These are phyloP conservation scores for Cotesia typhae DNA, from an alignment of 1,140 invertebrate species.

Conservation along the genomic window DNA sequence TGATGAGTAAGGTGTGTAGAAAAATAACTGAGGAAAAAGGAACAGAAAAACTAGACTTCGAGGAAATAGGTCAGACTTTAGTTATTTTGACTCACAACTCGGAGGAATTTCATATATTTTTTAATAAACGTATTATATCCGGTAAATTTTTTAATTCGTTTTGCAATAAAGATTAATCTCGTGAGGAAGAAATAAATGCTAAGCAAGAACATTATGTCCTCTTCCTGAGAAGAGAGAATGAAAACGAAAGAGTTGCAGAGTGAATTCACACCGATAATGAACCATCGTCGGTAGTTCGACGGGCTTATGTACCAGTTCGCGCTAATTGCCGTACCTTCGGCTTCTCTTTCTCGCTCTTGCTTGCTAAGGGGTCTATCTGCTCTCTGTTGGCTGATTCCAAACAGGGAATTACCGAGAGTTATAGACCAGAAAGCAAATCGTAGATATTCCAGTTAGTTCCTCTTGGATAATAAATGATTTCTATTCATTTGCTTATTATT, in stretches of 20 bases:
- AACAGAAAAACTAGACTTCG: too few relatives aligned
- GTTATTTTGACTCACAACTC: too few relatives aligned
- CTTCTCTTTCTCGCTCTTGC: background rate
- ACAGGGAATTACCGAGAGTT: slow-evolving; percentile 5
- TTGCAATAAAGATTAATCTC: background rate
- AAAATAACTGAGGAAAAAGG: too few relatives aligned
- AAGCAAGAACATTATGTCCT: slow-evolving; percentile 6
- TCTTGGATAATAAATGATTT: background rate
- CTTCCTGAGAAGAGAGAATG: background rate
- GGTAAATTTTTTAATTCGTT: background rate
- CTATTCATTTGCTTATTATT: slow-evolving; percentile 4
- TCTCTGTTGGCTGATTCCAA: background rate
- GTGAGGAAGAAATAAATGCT: slow-evolving; percentile 5
- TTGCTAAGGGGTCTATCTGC: too few relatives aligned
- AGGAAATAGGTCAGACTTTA: too few relatives aligned
- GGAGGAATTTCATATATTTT: too few relatives aligned
- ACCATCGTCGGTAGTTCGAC: slow-evolving; percentile 20
- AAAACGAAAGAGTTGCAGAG: slow-evolving; percentile 17
- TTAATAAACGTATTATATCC: background rate
- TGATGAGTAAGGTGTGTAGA: too few relatives aligned
- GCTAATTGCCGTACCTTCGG: slow-evolving; percentile 24
- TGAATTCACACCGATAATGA: slow-evolving; percentile 30
- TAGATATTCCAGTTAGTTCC: background rate
- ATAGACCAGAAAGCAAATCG: slow-evolving; percentile 15
- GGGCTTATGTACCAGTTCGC: slow-evolving; percentile 21